Base-by-base conservation (phyloP, 2,797 vertebrate genomes). In the Cossypha heuglini region DNA sequence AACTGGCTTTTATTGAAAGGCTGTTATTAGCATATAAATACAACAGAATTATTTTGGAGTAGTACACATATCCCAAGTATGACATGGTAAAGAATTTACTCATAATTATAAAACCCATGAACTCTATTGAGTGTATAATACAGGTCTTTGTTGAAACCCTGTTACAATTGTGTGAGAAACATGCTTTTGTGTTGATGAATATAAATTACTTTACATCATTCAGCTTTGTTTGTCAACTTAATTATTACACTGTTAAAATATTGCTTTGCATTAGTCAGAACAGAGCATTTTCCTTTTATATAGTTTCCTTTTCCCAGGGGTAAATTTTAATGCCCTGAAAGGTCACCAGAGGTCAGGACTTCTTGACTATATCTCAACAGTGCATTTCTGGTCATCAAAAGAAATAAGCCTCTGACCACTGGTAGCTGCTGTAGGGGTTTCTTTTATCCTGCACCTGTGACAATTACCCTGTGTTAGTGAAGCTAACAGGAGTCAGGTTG, bases 401-500 rank as follows among this genome's bases (percentile, higher is more conserved):
- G 97, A 97, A 98, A 98, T 96, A 97, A 95, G 97, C 89, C 77
- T 94, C 92, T 97, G 96, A 97, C 97, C 97, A 97, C 94, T 98
- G 96, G 97, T 97, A 97, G 97, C 95, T 97, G 96, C 97, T 97
- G 94, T 94, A 94, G 93, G 94, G 96, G 90, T 94, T 97, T 96
- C 97, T 98, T 98, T 98, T 98, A 98, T 98, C 97, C 97, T 98
- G 98, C 98, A 99, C 98, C 98, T 99, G 98, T 97, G 98, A 98
- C 97, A 98, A 98, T 98, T 98, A 98, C 97, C 97, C 98, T 98
- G 97, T 97, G 98, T 98, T 98, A 98, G 97, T 98, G 98, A 98
- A 98, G 98, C 98, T 98, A 98, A 99, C 98, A 98, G 98, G 98
- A 99, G 98, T 99, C 98, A 98, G 98, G 98, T 97, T 97, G 96